Conservation (phyloP, 30 jellyfish, hydroid and myxozoan genomes). For the Nemopilema nomurai region DNA sequence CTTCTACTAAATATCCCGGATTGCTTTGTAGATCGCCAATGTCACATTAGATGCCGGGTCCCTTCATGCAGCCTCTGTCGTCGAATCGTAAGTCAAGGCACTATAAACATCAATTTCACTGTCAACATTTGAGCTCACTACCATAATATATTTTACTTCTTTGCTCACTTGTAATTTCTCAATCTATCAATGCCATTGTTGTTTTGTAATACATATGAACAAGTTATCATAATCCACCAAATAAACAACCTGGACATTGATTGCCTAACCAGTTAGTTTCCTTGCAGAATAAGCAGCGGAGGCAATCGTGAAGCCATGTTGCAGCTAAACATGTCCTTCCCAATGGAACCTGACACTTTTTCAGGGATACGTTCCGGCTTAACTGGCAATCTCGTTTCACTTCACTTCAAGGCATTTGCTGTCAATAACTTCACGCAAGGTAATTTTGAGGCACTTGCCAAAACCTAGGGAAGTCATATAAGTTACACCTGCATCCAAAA, state of each 20-base stretch:
- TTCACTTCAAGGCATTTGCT: background rate
- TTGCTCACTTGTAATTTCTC: no score
- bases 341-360: background rate
- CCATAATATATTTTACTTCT: no score
- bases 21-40: no score
- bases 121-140: no score
- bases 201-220: background rate
- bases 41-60: no score
- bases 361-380: background rate
- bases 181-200: no score
- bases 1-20: no score
- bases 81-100: no score
- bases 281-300: background rate
- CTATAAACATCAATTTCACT: no score
- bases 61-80: no score
- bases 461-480: background rate
- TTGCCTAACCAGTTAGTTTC: background rate
- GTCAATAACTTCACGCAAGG: slow-evolving; percentile 12
- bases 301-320: background rate
- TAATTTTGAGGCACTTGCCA: background rate
- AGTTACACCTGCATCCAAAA: background rate
- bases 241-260: background rate
- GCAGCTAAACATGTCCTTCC: slow-evolving; percentile 11
- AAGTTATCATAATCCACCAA: background rate
- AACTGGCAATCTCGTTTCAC: background rate